Evolutionary conservation across 1,140 invertebrate genomes (phyloP), one percentile per base, ranked within the genome.

Genomic region (Aphelenchoides besseyi): DNA sequence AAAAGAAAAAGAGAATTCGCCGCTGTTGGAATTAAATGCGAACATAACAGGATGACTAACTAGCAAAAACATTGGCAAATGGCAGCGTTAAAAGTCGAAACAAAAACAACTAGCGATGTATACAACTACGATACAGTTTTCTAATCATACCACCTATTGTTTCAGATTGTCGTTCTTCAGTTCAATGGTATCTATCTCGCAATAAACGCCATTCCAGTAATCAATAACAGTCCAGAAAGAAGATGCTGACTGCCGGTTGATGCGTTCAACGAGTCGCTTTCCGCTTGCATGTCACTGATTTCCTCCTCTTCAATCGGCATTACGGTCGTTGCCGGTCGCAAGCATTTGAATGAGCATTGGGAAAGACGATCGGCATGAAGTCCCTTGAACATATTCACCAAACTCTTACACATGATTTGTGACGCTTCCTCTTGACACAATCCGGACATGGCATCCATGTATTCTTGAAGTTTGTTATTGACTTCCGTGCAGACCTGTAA

Each of bases 401-500:
- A 61, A 32, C 67, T 71, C 57, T 78, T 68, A 73, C 82, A 83
- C 82, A 83, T 83, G 30, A 83, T 80, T 23, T 77, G 71, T 32
- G 80, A 74, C 16, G 82, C 82, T 55, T 83, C 80, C 63, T 84
- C 71, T 33, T 82, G 68, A 66, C 82, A 83, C 23, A 83, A 75
- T 23, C 77, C 79, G 18, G 61, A 67, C 75, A 84, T 79, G 16
- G 82, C 82, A 3, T 75, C 62, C 72, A 82, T 78, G 62, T 77
- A 78, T 68, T 80, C 76, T 55, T 78, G 68, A 8, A 83, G 61
- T 66, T 82, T 82, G 30, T 79, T 74, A 64, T 82, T 84, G 9
- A 81, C 79, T 59, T 66, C 63, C 16, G 0, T n/a, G 63, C 63
- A 66, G 5, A 41, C 37, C n/a, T n/a, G n/a, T n/a, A n/a, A n/a